Evolutionary conservation across 2,797 vertebrate species (phyloP).

Genomic region (Margarornis squamiger): DNA sequence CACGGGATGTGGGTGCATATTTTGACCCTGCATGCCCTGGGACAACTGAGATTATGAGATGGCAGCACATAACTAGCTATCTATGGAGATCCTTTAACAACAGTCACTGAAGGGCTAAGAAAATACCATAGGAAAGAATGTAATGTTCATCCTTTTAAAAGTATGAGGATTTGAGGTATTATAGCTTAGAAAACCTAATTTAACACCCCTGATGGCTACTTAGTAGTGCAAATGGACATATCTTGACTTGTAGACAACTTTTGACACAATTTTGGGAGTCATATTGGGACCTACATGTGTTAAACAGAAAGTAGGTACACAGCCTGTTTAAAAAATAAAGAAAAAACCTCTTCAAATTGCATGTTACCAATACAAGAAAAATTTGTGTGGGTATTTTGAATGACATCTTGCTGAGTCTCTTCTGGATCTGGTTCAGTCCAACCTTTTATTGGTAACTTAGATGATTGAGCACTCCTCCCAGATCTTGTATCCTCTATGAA

Average conservation of each 20-base stretch:
- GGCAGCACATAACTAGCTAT: neutral
- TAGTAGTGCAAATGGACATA: neutral
- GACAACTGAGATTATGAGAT: neutral
- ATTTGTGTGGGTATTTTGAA: neutral
- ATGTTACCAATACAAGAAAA: neutral
- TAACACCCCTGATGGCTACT: neutral
- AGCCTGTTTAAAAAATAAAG: neutral
- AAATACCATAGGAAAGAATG: neutral
- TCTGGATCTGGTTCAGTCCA: neutral
- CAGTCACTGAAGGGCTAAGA: neutral
- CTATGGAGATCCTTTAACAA: neutral
- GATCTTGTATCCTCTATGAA: neutral
- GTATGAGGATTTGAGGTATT: neutral
- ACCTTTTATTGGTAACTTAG: neutral
- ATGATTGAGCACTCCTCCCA: neutral
- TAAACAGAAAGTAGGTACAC: neutral
- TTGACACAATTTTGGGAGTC: neutral
- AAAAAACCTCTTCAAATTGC: neutral
- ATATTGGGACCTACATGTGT: neutral
- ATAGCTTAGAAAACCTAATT: neutral
- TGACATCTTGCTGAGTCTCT: rapidly evolving
- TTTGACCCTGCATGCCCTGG: neutral
- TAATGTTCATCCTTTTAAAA: neutral
- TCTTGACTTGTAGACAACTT: neutral
- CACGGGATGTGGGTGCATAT: neutral